phyloP scores from a whole-genome alignment of 92 coral and sea anemone genomes.

The Actinostola sp. region DNA sequence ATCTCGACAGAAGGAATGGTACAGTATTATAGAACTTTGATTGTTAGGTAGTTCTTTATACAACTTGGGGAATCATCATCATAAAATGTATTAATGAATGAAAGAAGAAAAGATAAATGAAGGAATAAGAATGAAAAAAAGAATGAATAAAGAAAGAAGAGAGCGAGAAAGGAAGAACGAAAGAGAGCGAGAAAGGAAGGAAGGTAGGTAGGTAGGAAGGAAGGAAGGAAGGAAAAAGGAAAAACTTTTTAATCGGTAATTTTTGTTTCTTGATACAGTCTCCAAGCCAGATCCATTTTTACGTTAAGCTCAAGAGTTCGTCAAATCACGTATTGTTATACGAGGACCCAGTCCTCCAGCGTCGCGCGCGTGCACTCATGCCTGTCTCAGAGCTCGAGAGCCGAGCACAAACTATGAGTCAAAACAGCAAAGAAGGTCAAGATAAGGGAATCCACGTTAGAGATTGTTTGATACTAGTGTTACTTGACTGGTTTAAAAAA shows the following conservation, averaged over 20 bases:
- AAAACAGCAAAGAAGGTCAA: slow-evolving; percentile 62
- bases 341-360: slow-evolving; percentile 75
- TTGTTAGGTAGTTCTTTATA: no score
- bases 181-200: no score
- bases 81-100: no score
- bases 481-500: slow-evolving; percentile 86
- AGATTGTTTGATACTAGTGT: slow-evolving; percentile 80
- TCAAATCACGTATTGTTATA: slow-evolving; percentile 77
- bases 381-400: slow-evolving; percentile 75
- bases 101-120: no score
- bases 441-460: slow-evolving; percentile 65
- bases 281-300: slow-evolving; percentile 49
- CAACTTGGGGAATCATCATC: no score
- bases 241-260: no score
- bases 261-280: slow-evolving; percentile 3
- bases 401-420: slow-evolving; percentile 66
- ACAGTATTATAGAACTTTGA: no score
- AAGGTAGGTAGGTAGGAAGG: no score
- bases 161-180: no score
- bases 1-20: slow-evolving; percentile 6
- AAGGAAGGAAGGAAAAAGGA: no score
- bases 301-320: slow-evolving; percentile 66
- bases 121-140: no score
- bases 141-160: no score
- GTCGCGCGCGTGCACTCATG: slow-evolving; percentile 61